Percentiles rank a stretch among this genome's conserved stretches.
These are phyloP conservation scores for Agrotis puta DNA, from an alignment of 2,888 invertebrate genomes.

Conservation along the genomic window DNA sequence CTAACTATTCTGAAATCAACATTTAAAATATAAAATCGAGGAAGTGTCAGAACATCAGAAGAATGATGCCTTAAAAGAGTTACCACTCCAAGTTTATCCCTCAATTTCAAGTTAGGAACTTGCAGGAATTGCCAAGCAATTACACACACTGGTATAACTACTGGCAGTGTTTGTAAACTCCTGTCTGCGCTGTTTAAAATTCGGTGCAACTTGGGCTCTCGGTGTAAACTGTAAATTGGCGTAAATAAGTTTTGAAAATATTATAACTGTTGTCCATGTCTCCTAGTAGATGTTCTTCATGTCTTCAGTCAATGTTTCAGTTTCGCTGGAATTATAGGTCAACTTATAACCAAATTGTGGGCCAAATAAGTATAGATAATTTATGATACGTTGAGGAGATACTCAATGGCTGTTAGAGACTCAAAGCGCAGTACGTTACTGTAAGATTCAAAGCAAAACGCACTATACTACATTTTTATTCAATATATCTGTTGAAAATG, in stretches of 20 bases:
- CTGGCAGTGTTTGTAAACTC: constrained; percentile 26
- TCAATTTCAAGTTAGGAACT: constrained; percentile 23
- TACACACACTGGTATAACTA: constrained; percentile 47
- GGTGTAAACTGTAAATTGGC: constrained; percentile 52
- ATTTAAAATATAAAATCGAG: not conserved
- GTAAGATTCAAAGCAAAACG: too few species aligned
- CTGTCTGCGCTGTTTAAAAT: constrained; percentile 36
- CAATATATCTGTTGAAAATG: too few species aligned
- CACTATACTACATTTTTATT: too few species aligned
- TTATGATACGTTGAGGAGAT: too few species aligned
- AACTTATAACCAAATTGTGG: too few species aligned
- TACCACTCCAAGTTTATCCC: constrained; percentile 9
- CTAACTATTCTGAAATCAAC: not conserved
- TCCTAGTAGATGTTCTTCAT: not conserved
- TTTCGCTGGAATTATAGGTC: too few species aligned
- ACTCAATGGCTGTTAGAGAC: too few species aligned
- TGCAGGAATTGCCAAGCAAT: constrained; percentile 61
- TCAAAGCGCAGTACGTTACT: too few species aligned
- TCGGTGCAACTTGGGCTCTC: constrained; percentile 41
- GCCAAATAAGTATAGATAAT: too few species aligned
- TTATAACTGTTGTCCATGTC: constrained; percentile 1
- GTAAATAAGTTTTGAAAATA: constrained; percentile 54
- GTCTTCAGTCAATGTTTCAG: too few species aligned
- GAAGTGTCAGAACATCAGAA: not conserved
- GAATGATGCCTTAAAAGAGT: constrained; percentile 16